Conservation (phyloP, 2,888 invertebrate genomes). For the Cerceris ruficornis region DNA sequence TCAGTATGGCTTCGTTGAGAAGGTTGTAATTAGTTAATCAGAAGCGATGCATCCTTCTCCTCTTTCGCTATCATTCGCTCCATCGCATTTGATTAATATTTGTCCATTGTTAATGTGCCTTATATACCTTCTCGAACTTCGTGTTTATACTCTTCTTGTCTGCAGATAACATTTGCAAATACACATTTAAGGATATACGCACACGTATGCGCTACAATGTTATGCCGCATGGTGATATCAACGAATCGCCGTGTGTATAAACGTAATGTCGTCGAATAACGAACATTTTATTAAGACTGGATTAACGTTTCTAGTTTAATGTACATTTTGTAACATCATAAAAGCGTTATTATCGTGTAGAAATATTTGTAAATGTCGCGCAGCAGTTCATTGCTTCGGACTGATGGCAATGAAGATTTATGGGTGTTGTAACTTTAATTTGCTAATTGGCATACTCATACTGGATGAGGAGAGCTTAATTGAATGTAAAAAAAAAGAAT, state of each 20-base stretch:
- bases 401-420: slow-evolving; percentile 10
- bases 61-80: slow-evolving; percentile 48
- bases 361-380: slow-evolving; percentile 37
- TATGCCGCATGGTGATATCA: slow-evolving; percentile 10
- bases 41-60: slow-evolving; percentile 47
- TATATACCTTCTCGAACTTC: slow-evolving; percentile 30
- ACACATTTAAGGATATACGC: slow-evolving; percentile 12
- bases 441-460: slow-evolving; percentile 42
- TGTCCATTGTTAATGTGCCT: slow-evolving; percentile 48
- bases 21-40: slow-evolving; percentile 84
- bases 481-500: neutral
- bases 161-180: slow-evolving; percentile 40
- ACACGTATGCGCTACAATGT: slow-evolving; percentile 25
- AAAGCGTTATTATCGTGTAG: slow-evolving; percentile 17
- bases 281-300: slow-evolving; percentile 42
- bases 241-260: neutral
- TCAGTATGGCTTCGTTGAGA: slow-evolving; percentile 87
- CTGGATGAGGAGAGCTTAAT: slow-evolving; percentile 17
- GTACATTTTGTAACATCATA: slow-evolving; percentile 27
- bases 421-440: slow-evolving; percentile 18
- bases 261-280: slow-evolving; percentile 5
- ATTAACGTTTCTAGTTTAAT: slow-evolving; percentile 30
- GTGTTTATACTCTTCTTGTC: slow-evolving; percentile 21
- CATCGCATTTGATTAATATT: slow-evolving; percentile 39
- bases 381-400: slow-evolving; percentile 20